Evolutionary conservation across 2,888 invertebrate genomes (phyloP).

Genomic region (Drosophila mercatorum): DNA sequence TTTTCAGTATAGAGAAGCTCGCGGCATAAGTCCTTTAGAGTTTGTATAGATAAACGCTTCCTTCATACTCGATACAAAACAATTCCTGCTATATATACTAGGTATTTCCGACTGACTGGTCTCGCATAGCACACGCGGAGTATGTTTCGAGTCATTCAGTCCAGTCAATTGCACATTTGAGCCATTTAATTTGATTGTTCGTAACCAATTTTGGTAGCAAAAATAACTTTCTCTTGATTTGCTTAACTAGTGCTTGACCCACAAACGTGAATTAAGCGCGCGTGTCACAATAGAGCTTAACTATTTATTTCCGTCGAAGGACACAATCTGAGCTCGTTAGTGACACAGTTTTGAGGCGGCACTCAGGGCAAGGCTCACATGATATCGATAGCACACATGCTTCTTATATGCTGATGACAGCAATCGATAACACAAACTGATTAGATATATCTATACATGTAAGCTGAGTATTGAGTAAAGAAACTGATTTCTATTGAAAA

Average conservation of each 20-base stretch:
- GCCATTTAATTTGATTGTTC: slow-evolving; percentile 4
- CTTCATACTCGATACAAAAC: background rate
- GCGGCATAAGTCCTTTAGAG: too few species aligned
- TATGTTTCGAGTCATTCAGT: background rate
- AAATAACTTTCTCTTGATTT: slow-evolving; percentile 7
- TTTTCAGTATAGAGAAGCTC: too few species aligned
- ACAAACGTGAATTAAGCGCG: slow-evolving; percentile 3
- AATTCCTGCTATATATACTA: background rate
- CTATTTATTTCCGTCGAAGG: background rate
- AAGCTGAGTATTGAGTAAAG: background rate
- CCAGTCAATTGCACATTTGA: background rate
- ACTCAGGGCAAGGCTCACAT: background rate
- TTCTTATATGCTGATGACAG: background rate
- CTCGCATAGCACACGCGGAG: background rate
- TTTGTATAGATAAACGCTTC: background rate
- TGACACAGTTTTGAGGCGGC: background rate
- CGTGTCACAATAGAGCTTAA: slow-evolving; percentile 1
- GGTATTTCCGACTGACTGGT: background rate
- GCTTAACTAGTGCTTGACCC: slow-evolving; percentile 1
- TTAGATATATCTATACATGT: too few species aligned
- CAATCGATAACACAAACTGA: background rate
- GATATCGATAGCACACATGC: background rate
- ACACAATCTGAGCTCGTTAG: background rate
- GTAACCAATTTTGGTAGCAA: slow-evolving; percentile 4
- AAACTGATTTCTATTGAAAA: too few species aligned